Conservation (phyloP, 2,797 vertebrate genomes). For the Pelobates cultripes region DNA sequence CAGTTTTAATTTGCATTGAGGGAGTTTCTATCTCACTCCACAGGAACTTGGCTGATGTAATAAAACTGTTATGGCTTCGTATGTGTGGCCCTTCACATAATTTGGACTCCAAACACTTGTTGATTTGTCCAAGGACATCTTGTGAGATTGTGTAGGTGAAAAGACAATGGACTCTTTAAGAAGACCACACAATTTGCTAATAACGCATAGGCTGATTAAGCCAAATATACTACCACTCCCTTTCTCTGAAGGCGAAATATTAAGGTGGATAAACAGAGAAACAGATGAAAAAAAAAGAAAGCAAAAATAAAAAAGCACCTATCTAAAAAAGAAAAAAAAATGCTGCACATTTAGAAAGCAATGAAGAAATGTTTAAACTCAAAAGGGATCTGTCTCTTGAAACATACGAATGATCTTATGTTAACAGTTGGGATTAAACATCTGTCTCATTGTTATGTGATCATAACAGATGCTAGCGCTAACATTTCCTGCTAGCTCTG, state of each 20-base stretch:
- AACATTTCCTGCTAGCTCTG: conserved; percentile 81
- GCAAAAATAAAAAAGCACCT: conserved; percentile 57
- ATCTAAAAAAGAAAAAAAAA: conserved; percentile 68
- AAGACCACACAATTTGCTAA: conserved; percentile 72
- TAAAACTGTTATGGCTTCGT: conserved; percentile 67
- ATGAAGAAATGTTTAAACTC: conserved; percentile 79
- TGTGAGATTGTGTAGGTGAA: conserved; percentile 65
- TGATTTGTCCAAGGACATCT: conserved; percentile 67
- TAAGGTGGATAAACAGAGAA: conserved; percentile 61
- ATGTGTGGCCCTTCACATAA: conserved; percentile 73
- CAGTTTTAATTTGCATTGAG: conserved; percentile 45
- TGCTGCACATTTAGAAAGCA: conserved; percentile 74
- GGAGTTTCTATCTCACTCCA: conserved; percentile 57
- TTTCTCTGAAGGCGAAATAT: conserved; percentile 63
- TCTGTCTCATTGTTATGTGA: conserved; percentile 92
- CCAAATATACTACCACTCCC: conserved; percentile 54
- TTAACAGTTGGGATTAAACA: conserved; percentile 96
- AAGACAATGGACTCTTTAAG: conserved; percentile 54
- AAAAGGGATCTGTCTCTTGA: conserved; percentile 88
- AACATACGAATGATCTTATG: conserved; percentile 92
- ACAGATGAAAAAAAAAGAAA: conserved; percentile 17
- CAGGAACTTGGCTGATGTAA: conserved; percentile 72
- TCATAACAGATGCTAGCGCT: conserved; percentile 89
- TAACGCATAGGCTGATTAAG: conserved; percentile 37
- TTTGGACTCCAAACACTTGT: conserved; percentile 68